Percentiles rank a stretch among this genome's conserved stretches.
These are phyloP conservation scores for Cyprinella venusta DNA, from an alignment of 2,797 vertebrate species.

Conservation along the genomic window DNA sequence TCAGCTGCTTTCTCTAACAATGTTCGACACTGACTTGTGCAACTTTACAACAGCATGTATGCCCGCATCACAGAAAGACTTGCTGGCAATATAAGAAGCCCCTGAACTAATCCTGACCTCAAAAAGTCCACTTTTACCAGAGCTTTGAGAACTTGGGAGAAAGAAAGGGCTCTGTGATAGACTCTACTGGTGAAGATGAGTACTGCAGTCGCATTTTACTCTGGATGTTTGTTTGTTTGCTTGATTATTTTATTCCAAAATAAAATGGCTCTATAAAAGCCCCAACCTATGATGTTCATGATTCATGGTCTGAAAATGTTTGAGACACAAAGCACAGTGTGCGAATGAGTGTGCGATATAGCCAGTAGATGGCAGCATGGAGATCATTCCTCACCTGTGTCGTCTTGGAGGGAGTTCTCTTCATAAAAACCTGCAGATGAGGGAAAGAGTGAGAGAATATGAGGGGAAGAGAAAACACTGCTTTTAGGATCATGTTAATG, in stretches of 20 bases:
- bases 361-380: neutral
- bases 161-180: constrained; percentile 72
- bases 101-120: constrained; percentile 79
- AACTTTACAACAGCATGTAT: constrained; percentile 36
- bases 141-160: neutral
- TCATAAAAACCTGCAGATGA: constrained; percentile 70
- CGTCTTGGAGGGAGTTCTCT: constrained; percentile 68
- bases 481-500: too few relatives aligned
- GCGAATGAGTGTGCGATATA: neutral
- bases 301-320: neutral
- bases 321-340: neutral
- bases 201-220: neutral
- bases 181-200: neutral
- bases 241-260: neutral
- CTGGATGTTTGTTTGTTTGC: too few relatives aligned
- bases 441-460: constrained; percentile 47
- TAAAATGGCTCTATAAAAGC: neutral
- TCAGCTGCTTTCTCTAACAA: constrained; percentile 84
- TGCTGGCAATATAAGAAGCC: constrained; percentile 7
- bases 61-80: constrained; percentile 17
- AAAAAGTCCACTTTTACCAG: constrained; percentile 70
- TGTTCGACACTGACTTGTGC: constrained; percentile 50
- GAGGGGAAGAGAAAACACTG: neutral
- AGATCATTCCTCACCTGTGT: constrained; percentile 61
- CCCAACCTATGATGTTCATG: neutral